phyloP scores from a whole-genome alignment of 2,113 vertebrate species.

The Equus quagga region DNA sequence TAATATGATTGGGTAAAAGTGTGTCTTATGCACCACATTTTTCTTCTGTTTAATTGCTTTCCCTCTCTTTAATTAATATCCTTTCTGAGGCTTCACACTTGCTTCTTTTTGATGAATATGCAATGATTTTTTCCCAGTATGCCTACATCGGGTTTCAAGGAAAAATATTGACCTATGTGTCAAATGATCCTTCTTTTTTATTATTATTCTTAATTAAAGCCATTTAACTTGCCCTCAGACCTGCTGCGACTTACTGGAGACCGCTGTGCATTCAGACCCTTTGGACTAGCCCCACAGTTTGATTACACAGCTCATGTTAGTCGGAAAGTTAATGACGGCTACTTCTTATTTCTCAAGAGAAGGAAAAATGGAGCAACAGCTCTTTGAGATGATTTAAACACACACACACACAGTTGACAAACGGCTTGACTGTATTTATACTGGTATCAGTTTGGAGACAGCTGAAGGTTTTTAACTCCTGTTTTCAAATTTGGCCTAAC shows the following conservation, averaged over 20 bases:
- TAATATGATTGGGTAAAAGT: neutral
- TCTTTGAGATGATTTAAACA: slow-evolving; percentile 35
- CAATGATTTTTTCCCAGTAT: slow-evolving; percentile 65
- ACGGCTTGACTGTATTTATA: slow-evolving; percentile 30
- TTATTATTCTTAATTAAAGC: slow-evolving; percentile 76
- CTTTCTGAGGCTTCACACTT: slow-evolving; percentile 61
- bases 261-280: slow-evolving; percentile 45
- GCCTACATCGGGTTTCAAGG: slow-evolving; percentile 67
- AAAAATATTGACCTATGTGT: slow-evolving; percentile 76
- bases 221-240: slow-evolving; percentile 71
- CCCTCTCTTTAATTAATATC: slow-evolving; percentile 65
- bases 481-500: slow-evolving; percentile 60
- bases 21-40: neutral
- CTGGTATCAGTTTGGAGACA: slow-evolving; percentile 58
- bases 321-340: slow-evolving; percentile 63
- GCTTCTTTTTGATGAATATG: slow-evolving; percentile 78
- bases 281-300: slow-evolving; percentile 64
- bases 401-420: slow-evolving; percentile 35
- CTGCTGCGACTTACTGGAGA: slow-evolving; percentile 67
- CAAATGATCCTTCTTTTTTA: slow-evolving; percentile 72
- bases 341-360: slow-evolving; percentile 58
- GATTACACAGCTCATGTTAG: neutral
- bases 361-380: slow-evolving; percentile 8
- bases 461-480: slow-evolving; percentile 46
- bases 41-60: slow-evolving; percentile 66